Evolutionary conservation across 1,140 invertebrate species (phyloP), one percentile per base, ranked within the genome.

Genomic region (Zaprionus tsacasi): DNA sequence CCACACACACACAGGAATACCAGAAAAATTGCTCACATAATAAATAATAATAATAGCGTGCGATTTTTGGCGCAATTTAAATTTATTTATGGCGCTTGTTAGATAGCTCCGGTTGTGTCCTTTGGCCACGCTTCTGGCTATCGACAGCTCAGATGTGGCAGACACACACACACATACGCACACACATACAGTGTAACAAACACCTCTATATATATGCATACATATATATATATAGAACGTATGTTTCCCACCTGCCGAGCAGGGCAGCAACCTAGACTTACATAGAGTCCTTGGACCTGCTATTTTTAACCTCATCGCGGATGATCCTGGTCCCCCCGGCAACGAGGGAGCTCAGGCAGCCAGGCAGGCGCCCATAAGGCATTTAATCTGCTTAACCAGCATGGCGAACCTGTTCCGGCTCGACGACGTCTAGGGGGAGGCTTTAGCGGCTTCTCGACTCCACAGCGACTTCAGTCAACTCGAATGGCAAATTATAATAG

Each of bases 11-110:
- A 54, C 48, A 67, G 59, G 72, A 81, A 87, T 82, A 76, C 71
- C 76, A 70, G 82, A 86, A 79, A 86, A 86, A 86, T 87, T 82
- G 82, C 82, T 87, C 82, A 70, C 82, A 86, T 88, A 86, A 86
- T 88, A 86, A 86, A 86, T 87, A 86, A 82, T 88, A 86, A 88
- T 87, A 86, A 88, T 88, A 82, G 69, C 79, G 83, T 86, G 82
- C 80, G 82, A 88, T 86, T 88, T 88, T 86, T 86, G 80, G 82
- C 83, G 82, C 83, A 86, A 88, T 86, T 86, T 86, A 86, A 86
- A 86, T 82, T 79, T 88, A 86, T 86, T 86, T 86, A 86, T 86
- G 83, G 76, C 71, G 81, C 79, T 87, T 82, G 76, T 82, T 86
- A 78, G 82, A 55, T 61, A 48, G 56, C 25, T 25, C 10, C 36